A percentile compares a stretch with the other conserved stretches of the same genome.
phyloP scores from a whole-genome alignment of 2,888 invertebrate species.

The Tiliacea aurago region DNA sequence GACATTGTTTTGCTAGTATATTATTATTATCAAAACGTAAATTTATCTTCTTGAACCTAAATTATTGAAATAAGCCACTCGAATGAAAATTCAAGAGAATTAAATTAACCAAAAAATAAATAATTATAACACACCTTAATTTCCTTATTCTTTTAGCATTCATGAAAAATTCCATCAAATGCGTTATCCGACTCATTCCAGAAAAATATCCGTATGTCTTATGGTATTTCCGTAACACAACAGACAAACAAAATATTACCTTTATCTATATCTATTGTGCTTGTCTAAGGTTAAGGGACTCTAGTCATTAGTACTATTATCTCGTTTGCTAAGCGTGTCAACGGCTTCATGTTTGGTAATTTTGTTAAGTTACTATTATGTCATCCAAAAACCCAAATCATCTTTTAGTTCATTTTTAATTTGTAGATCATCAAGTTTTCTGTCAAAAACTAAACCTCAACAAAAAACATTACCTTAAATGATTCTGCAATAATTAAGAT shows the following conservation, averaged over 20 bases:
- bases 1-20: background rate
- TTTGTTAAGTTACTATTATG: background rate
- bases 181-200: background rate
- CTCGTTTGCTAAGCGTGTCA: slow-evolving; percentile 17
- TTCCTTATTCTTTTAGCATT: background rate
- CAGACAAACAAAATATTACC: slow-evolving; percentile 4
- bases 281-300: slow-evolving; percentile 22
- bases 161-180: background rate
- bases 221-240: slow-evolving; percentile 2
- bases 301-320: slow-evolving; percentile 34
- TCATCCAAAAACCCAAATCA: background rate
- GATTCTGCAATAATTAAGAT: slow-evolving; percentile 8
- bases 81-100: background rate
- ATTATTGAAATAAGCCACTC: background rate
- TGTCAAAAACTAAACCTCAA: background rate
- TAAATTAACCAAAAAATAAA: background rate
- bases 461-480: background rate
- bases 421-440: background rate
- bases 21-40: background rate
- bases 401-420: background rate
- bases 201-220: slow-evolving; percentile 1
- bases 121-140: background rate
- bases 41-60: background rate
- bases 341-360: slow-evolving; percentile 9
- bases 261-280: background rate